These are phyloP conservation scores for Ichneumon xanthorius DNA, from an alignment of 2,888 invertebrate genomes.

Conservation along the genomic window DNA sequence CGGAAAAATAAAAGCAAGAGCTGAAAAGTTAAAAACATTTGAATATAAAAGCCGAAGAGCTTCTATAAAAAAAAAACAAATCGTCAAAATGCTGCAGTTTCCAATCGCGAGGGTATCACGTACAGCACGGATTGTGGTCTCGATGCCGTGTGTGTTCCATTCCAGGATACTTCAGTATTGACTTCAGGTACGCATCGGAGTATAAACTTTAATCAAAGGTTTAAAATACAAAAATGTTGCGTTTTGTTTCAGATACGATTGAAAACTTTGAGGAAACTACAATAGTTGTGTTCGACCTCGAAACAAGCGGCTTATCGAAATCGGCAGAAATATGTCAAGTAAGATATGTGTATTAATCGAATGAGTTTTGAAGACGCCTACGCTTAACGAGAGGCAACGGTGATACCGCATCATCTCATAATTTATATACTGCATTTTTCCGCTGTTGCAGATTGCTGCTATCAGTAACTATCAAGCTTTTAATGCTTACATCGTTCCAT, in stretches of 20 bases:
- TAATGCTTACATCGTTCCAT: constrained; percentile 55
- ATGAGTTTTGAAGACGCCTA: too few species aligned
- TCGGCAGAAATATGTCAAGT: constrained; percentile 60
- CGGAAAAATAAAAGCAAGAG: constrained; percentile 26
- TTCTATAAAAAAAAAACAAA: constrained; percentile 24
- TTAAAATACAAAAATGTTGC: background rate
- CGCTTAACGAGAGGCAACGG: background rate
- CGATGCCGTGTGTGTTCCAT: constrained; percentile 6
- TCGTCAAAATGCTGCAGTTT: constrained; percentile 30
- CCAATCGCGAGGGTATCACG: constrained; percentile 51
- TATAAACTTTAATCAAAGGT: too few species aligned
- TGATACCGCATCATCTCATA: background rate
- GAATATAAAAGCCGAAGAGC: constrained; percentile 35
- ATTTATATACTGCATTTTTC: constrained; percentile 12
- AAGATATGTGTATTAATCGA: background rate
- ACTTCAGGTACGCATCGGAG: background rate
- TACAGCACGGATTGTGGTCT: constrained; percentile 56
- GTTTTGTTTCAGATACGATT: background rate
- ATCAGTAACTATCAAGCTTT: background rate
- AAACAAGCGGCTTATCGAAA: constrained; percentile 54
- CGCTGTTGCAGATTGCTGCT: constrained; percentile 47
- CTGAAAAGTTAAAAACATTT: constrained; percentile 20
- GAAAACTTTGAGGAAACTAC: background rate
- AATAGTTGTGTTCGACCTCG: constrained; percentile 49
- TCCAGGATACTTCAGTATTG: constrained; percentile 13